Conservation (phyloP, 2,888 invertebrate genomes). For the Ormyrus nitidulus region DNA sequence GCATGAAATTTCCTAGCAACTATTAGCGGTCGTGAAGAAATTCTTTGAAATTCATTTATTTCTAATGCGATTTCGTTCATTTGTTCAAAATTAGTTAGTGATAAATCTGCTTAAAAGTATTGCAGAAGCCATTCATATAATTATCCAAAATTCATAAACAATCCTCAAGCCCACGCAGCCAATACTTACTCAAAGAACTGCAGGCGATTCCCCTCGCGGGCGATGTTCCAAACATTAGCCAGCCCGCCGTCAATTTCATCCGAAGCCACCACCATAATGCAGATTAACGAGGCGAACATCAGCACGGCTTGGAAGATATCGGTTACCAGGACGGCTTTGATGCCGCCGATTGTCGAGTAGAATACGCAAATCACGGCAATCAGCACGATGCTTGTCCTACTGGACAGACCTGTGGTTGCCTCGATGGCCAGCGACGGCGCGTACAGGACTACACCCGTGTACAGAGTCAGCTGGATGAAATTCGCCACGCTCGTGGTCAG, state of each 20-base stretch:
- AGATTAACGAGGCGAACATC: conserved; percentile 89
- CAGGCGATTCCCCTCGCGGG: conserved; percentile 80
- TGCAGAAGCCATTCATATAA: too few relatives aligned
- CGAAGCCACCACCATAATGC: conserved; percentile 84
- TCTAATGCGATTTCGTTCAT: too few relatives aligned
- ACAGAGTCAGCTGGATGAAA: conserved; percentile 78
- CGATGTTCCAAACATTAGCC: conserved; percentile 82
- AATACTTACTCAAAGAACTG: conserved; percentile 80
- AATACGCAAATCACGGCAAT: conserved; percentile 86
- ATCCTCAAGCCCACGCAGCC: too few relatives aligned
- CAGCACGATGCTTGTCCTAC: conserved; percentile 73
- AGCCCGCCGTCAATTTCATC: conserved; percentile 83
- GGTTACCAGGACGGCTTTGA: conserved; percentile 93
- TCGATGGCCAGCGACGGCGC: conserved; percentile 81
- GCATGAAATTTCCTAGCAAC: too few relatives aligned
- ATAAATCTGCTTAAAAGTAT: too few relatives aligned
- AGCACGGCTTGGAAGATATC: conserved; percentile 89
- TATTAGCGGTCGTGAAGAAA: too few relatives aligned
- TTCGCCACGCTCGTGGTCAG: conserved; percentile 78
- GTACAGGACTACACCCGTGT: conserved; percentile 80
- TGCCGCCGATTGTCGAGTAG: conserved; percentile 91
- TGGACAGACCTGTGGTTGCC: conserved; percentile 77
- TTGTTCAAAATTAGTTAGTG: too few relatives aligned
- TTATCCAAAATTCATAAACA: too few relatives aligned
- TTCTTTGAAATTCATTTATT: too few relatives aligned